Base-by-base conservation (phyloP, 2,113 vertebrate genomes). In the Myotis yumanensis region DNA sequence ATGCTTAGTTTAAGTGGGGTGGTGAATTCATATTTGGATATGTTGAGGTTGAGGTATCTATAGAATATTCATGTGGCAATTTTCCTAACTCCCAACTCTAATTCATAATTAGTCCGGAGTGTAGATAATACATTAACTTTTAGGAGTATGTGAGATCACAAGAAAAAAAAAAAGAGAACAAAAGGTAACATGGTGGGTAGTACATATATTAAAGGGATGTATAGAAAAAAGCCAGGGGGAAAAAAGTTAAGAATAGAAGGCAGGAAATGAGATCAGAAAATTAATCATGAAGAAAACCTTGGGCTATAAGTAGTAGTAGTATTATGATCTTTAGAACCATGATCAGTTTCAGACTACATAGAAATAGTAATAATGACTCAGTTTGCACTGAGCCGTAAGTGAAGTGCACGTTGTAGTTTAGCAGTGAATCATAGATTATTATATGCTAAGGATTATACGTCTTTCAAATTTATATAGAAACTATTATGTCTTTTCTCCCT, bases 281-380 rank as follows among this genome's bases (percentile, higher is more conserved):
- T 95, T 96, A 84, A 66, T 76, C 28, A 73, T n/a, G 43, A 23
- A 89, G 75, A 81, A 93, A 90, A 37, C 7, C 28, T 92, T 80
- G 51, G 23, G 12, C 7, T 75, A 3, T 30, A 57, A 87, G 9
- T 82, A 66, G 85, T 90, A 57, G 12, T 71, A 1, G 80, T 69
- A 66, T 48, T 85, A 51, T 6, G 20, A 37, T 85, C 30, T 83
- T 82, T 46, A 54, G 75, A 90, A 40, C 84, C 84, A 89, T 22
- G 18, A 5, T 82, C 18, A 30, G 2, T 88, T 91, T 77, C 30
- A 23, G 16, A 66, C 68, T 82, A 32, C 2, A 4, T 3, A 79
- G 40, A 59, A 89, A 71, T 46, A 68, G 18, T 82, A 86, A 22
- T 90, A 40, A 28, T 90, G 40, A 77, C 40, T 93, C 18, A 89